Percentiles rank a stretch among this genome's conserved stretches.
Evolutionary conservation across 2,797 vertebrate species (phyloP).

Genomic region (Xenops minutus): DNA sequence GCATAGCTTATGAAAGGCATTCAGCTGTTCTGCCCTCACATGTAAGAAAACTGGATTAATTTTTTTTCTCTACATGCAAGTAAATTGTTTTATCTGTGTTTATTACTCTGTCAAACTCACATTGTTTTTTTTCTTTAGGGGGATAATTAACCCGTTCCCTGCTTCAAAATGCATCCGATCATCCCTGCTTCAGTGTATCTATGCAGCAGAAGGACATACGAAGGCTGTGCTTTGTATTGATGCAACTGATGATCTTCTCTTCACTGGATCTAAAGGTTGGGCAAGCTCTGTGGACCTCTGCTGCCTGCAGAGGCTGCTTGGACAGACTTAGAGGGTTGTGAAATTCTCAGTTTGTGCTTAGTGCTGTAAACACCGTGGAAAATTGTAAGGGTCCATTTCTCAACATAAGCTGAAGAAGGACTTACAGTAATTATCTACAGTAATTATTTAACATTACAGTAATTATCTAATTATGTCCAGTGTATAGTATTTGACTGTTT

Average conservation of each 20-base stretch:
- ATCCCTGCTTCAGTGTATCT: conserved; percentile 84
- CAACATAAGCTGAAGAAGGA: neutral
- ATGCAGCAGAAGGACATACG: conserved; percentile 92
- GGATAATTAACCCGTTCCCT: conserved; percentile 88
- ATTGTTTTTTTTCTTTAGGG: conserved; percentile 76
- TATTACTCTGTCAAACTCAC: neutral
- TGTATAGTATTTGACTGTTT: neutral
- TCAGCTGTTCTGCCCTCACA: neutral
- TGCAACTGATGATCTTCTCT: conserved; percentile 94
- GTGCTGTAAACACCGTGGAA: neutral
- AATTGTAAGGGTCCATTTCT: neutral
- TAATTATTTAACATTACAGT: neutral
- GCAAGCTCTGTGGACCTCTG: neutral
- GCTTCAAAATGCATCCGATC: conserved; percentile 76
- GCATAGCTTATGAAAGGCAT: neutral
- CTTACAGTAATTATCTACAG: neutral
- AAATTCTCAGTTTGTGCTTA: neutral
- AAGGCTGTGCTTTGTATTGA: conserved; percentile 95
- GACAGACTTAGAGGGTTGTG: neutral
- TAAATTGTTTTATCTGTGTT: neutral
- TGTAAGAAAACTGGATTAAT: neutral
- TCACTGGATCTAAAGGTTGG: conserved; percentile 96
- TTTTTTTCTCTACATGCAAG: neutral
- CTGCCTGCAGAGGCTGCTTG: neutral
- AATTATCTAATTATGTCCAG: neutral